Conservation (phyloP, 1,140 invertebrate species). For the Octopus bimaculoides region DNA sequence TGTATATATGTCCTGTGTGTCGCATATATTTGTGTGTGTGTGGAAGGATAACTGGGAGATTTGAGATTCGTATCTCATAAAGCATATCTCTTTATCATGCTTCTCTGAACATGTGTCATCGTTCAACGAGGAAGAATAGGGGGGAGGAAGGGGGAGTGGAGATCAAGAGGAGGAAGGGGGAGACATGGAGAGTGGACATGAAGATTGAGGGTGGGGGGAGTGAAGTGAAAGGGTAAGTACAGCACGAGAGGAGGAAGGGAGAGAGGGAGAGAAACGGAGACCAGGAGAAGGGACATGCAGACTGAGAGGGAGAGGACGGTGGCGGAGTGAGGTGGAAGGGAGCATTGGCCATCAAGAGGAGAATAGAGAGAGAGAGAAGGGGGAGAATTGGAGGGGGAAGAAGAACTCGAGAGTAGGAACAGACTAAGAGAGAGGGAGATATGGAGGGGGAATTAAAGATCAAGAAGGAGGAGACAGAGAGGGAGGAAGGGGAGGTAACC, state of each 20-base stretch:
- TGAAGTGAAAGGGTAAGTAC: neutral
- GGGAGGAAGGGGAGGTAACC: neutral
- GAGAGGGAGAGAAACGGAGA: neutral
- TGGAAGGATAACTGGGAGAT: no score
- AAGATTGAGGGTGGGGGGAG: neutral
- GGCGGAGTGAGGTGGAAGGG: neutral
- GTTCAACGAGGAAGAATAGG: no score
- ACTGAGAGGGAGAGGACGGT: neutral
- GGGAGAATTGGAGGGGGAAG: neutral
- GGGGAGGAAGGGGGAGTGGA: neutral
- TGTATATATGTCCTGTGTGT: no score
- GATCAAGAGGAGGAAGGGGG: neutral
- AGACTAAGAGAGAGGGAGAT: neutral
- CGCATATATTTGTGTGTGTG: no score
- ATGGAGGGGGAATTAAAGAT: neutral
- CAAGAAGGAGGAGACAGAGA: neutral
- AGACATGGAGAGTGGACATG: neutral
- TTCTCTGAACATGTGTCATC: no score
- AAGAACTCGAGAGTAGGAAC: neutral
- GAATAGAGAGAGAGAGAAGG: neutral
- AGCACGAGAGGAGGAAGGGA: neutral
- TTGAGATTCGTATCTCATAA: no score
- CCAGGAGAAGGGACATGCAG: neutral
- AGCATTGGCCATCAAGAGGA: neutral
- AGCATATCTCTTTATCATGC: no score